Evolutionary conservation across 64 coral and sea anemone species (phyloP).

Genomic region (Stichodactyla helianthus): DNA sequence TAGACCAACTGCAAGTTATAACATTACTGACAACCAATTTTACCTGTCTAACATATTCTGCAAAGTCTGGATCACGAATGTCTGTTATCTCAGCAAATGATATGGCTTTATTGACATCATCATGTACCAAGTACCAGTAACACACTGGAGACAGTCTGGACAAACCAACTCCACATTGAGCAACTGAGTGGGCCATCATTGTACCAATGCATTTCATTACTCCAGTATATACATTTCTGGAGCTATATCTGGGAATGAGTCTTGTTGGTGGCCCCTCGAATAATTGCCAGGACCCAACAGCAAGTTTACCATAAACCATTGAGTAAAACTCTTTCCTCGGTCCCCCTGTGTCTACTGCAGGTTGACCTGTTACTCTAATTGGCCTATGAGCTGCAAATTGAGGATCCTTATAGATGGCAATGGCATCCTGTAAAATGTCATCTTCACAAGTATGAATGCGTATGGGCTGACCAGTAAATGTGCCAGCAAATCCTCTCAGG

Average conservation of each 20-base stretch:
- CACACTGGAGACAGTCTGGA: slow-evolving; percentile 10
- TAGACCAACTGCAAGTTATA: background rate
- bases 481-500: background rate
- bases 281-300: slow-evolving; percentile 12
- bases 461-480: slow-evolving; percentile 24
- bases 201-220: slow-evolving; percentile 28
- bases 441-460: slow-evolving; percentile 7
- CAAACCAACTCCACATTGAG: slow-evolving; percentile 31
- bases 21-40: background rate
- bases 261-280: slow-evolving; percentile 23
- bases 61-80: background rate
- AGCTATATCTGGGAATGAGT: slow-evolving; percentile 16
- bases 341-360: slow-evolving; percentile 36
- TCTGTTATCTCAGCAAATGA: slow-evolving; percentile 23
- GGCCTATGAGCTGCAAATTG: slow-evolving; percentile 5
- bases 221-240: background rate
- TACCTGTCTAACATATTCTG: background rate
- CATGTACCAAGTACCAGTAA: slow-evolving; percentile 39
- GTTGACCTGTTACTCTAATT: slow-evolving; percentile 33
- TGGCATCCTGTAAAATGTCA: slow-evolving; percentile 4
- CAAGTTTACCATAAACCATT: background rate
- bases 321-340: slow-evolving; percentile 29
- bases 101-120: slow-evolving; percentile 30
- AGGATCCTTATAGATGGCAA: slow-evolving; percentile 6
- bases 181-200: slow-evolving; percentile 21